A percentile compares a stretch with the other conserved stretches of the same genome.
These are phyloP conservation scores for Anastatus disparis DNA, from an alignment of 1,140 invertebrate genomes.

Conservation along the genomic window DNA sequence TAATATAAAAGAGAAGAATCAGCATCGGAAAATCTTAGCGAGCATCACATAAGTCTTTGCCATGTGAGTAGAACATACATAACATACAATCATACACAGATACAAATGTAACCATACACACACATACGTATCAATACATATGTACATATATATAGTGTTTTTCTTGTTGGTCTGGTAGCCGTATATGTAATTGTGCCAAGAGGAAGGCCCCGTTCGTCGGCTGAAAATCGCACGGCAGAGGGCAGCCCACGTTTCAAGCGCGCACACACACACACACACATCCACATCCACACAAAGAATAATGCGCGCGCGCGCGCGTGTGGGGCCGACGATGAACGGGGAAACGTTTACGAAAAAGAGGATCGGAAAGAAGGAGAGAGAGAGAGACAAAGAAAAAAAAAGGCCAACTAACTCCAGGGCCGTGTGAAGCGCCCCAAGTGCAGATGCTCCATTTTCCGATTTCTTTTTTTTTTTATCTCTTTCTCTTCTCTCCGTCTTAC, in stretches of 20 bases:
- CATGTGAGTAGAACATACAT: no score
- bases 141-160: no score
- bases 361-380: not conserved
- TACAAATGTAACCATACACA: no score
- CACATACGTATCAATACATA: no score
- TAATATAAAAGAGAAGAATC: no score
- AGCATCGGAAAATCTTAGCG: no score
- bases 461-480: not conserved
- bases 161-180: conserved; percentile 20
- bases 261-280: not conserved
- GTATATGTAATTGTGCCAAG: conserved; percentile 16
- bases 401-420: conserved; percentile 14
- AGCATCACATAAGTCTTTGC: no score
- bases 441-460: conserved; percentile 17
- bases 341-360: conserved; percentile 36
- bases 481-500: no score
- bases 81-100: no score
- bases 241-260: conserved; percentile 47
- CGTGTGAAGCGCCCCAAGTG: conserved; percentile 33
- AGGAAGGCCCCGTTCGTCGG: conserved; percentile 46
- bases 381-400: conserved; percentile 8
- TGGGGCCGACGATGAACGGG: not conserved
- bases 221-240: conserved; percentile 62
- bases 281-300: not conserved
- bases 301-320: not conserved